phyloP scores from a whole-genome alignment of 2,797 vertebrate species.

The Catostomus latipinnis region DNA sequence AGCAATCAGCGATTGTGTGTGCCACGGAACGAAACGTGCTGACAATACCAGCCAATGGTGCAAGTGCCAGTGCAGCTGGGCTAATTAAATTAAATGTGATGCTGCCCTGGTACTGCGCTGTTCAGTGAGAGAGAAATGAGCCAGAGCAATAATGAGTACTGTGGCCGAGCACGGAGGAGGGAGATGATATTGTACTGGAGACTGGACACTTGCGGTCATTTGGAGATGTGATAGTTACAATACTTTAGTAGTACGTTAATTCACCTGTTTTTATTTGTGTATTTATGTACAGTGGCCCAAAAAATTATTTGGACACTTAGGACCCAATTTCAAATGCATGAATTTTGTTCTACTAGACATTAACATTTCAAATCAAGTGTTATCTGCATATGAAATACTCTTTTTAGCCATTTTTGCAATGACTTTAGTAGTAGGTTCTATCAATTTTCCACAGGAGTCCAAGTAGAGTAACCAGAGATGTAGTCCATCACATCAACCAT shows the following conservation, averaged over 20 bases:
- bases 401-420: no score
- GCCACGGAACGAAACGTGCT: constrained; percentile 81
- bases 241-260: background rate
- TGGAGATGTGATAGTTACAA: constrained; percentile 82
- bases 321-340: no score
- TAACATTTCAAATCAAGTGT: no score
- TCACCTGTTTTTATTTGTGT: no score
- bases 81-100: constrained; percentile 98
- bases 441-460: no score
- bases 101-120: constrained; percentile 85
- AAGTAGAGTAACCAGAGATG: no score
- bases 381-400: no score
- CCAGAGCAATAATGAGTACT: constrained; percentile 91
- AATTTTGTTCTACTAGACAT: no score
- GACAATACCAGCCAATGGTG: constrained; percentile 87
- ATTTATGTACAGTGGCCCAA: no score
- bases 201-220: constrained; percentile 61
- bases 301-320: no score
- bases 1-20: constrained; percentile 98
- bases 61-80: constrained; percentile 84
- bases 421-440: no score
- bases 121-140: constrained; percentile 79
- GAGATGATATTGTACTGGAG: constrained; percentile 82
- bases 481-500: no score
- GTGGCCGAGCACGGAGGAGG: constrained; percentile 82